A percentile compares a stretch with the other conserved stretches of the same genome.
phyloP scores from a whole-genome alignment of 1,140 invertebrate genomes.

The Drosophila pandora region DNA sequence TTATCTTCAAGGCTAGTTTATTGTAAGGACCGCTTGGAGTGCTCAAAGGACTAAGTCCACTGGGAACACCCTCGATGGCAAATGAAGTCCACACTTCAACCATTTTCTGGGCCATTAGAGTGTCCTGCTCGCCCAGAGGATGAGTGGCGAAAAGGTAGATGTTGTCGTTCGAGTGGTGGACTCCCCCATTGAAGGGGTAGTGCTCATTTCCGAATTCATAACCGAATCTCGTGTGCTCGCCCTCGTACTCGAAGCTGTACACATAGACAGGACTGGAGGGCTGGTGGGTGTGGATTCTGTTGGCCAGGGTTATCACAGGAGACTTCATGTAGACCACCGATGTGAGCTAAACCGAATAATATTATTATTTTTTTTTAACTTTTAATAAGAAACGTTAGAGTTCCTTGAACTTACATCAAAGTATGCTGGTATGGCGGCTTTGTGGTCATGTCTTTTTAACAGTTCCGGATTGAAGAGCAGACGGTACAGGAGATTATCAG shows the following conservation, averaged over 20 bases:
- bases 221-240: constrained; percentile 76
- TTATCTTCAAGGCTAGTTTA: constrained; percentile 50
- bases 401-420: constrained; percentile 63
- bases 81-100: constrained; percentile 83
- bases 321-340: constrained; percentile 68
- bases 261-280: constrained; percentile 55
- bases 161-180: constrained; percentile 83
- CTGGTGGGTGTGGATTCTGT: constrained; percentile 34
- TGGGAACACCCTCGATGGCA: constrained; percentile 69
- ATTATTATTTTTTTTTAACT: not conserved
- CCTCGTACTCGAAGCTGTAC: constrained; percentile 80
- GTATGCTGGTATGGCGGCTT: constrained; percentile 61
- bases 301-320: constrained; percentile 66
- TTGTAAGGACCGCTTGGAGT: constrained; percentile 76
- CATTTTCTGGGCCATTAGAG: constrained; percentile 76
- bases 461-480: constrained; percentile 53
- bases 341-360: constrained; percentile 43
- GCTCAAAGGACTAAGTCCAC: constrained; percentile 31
- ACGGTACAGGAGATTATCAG: constrained; percentile 57
- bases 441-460: constrained; percentile 59
- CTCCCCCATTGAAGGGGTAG: constrained; percentile 83
- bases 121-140: constrained; percentile 66
- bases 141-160: constrained; percentile 81
- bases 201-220: constrained; percentile 77
- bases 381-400: too few relatives aligned